A percentile compares a stretch with the other conserved stretches of the same genome.
Conservation (phyloP, 35 echinoderm and acorn worm species). For the Lytechinus variegatus region DNA sequence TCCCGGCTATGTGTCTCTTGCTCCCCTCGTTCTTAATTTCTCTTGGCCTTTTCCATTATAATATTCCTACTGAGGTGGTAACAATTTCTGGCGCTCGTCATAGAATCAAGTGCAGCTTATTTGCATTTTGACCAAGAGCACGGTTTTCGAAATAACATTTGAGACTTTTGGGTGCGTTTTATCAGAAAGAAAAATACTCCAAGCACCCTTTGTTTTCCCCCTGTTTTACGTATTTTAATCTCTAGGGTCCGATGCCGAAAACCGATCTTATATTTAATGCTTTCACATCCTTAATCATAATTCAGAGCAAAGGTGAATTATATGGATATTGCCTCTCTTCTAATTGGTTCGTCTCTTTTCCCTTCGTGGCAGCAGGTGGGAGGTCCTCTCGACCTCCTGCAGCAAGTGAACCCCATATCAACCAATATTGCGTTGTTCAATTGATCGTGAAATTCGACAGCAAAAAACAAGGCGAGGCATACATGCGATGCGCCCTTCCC, state of each 20-base stretch:
- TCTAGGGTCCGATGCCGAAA: background rate
- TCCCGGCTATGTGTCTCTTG: too few species aligned
- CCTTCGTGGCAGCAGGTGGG: background rate
- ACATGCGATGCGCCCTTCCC: background rate
- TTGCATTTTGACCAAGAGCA: constrained; percentile 9
- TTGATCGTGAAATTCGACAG: background rate
- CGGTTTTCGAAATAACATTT: background rate
- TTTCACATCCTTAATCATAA: background rate
- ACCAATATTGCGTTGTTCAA: background rate
- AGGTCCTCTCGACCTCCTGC: background rate
- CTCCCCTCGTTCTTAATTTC: background rate
- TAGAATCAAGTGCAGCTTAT: background rate
- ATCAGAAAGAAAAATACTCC: background rate
- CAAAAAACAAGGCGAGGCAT: background rate
- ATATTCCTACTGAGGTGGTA: background rate
- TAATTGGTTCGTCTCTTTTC: background rate
- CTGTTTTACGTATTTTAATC: background rate
- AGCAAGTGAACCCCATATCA: background rate
- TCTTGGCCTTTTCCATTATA: background rate
- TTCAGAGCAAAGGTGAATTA: background rate
- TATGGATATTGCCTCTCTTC: background rate
- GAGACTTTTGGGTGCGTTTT: background rate
- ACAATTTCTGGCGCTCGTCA: background rate
- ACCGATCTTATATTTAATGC: background rate
- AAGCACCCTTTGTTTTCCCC: background rate